Evolutionary conservation across 2,888 invertebrate species (phyloP).

Genomic region (Protophormia terraenovae): DNA sequence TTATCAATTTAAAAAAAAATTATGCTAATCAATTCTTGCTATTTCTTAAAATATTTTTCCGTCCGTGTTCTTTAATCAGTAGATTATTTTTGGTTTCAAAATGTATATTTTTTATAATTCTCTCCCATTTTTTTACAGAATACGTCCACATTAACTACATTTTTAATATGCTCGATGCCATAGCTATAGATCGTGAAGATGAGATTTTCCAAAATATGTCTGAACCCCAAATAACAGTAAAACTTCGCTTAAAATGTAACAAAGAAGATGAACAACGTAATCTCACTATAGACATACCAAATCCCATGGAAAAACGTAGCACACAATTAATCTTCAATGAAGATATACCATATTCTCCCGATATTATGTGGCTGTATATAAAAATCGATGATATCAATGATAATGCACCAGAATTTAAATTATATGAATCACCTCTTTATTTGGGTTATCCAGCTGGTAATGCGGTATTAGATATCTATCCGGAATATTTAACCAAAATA

Average conservation of each 20-base stretch:
- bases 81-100: no score
- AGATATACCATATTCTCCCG: slow-evolving; percentile 70
- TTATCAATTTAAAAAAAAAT: no score
- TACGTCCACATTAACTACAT: slow-evolving; percentile 70
- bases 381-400: slow-evolving; percentile 75
- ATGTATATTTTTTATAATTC: not conserved
- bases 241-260: slow-evolving; percentile 69
- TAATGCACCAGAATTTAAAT: slow-evolving; percentile 72
- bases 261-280: not conserved
- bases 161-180: slow-evolving; percentile 70
- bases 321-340: slow-evolving; percentile 47
- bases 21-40: no score
- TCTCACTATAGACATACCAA: not conserved
- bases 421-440: slow-evolving; percentile 57
- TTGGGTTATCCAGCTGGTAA: slow-evolving; percentile 72
- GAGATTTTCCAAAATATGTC: slow-evolving; percentile 67
- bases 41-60: no score
- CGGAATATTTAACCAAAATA: slow-evolving; percentile 71
- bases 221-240: slow-evolving; percentile 71
- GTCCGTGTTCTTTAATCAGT: no score
- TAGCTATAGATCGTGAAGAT: slow-evolving; percentile 72
- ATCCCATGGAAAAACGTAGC: not conserved
- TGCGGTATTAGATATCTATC: slow-evolving; percentile 68
- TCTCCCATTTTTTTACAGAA: slow-evolving; percentile 62
- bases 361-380: slow-evolving; percentile 70